Conservation (phyloP, 2,888 invertebrate species). For the Lasioglossum marginatum region DNA sequence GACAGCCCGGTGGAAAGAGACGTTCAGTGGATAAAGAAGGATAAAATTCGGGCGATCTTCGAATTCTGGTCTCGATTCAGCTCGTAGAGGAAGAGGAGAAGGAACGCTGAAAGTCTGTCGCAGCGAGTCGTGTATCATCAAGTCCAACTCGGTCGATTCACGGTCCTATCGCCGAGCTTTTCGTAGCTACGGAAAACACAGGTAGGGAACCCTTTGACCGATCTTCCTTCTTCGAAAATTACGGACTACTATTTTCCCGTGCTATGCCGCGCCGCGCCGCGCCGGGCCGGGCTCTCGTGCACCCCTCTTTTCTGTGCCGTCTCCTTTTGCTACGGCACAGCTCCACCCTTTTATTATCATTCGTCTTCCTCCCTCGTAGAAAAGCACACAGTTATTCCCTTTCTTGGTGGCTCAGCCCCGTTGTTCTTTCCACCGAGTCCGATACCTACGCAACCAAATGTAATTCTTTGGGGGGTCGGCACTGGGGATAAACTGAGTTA, state of each 20-base stretch:
- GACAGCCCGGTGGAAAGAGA: background rate
- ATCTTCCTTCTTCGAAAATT: conserved; percentile 59
- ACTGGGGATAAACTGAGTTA: conserved; percentile 31
- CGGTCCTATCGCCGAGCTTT: conserved; percentile 53
- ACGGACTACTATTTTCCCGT: conserved; percentile 50
- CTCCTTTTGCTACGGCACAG: conserved; percentile 1
- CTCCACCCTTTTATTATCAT: conserved; percentile 52
- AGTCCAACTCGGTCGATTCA: conserved; percentile 61
- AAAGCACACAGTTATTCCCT: conserved; percentile 30
- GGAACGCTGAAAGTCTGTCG: conserved; percentile 46
- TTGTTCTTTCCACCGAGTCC: conserved; percentile 44
- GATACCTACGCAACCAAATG: conserved; percentile 47
- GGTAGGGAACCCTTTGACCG: conserved; percentile 57
- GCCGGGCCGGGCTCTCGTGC: conserved; percentile 27
- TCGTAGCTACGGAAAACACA: conserved; percentile 54
- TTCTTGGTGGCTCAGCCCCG: conserved; percentile 31
- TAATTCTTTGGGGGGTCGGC: background rate
- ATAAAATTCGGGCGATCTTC: conserved; percentile 50
- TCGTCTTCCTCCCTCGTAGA: conserved; percentile 38
- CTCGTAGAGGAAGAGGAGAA: conserved; percentile 29
- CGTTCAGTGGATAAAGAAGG: background rate
- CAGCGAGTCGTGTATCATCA: conserved; percentile 58
- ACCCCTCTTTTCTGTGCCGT: background rate
- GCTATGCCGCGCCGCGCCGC: conserved; percentile 28
- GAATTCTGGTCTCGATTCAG: conserved; percentile 60